Evolutionary conservation across 2,113 vertebrate genomes (phyloP).

Genomic region (Alethe diademata): DNA sequence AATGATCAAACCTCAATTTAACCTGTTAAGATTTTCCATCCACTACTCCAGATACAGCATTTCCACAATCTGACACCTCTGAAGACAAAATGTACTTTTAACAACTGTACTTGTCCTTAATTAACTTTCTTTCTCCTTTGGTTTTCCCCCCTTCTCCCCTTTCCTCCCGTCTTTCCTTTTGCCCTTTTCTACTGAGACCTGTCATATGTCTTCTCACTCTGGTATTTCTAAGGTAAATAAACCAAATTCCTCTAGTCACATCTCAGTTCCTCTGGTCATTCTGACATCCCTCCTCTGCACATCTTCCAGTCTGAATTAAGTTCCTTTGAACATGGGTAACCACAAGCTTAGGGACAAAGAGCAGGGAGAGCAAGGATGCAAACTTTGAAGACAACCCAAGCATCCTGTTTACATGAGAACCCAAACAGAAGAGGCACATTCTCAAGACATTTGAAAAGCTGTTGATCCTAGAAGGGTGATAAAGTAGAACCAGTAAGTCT

Average conservation of each 20-base stretch:
- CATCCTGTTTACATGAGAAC: not conserved
- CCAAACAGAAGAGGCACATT: not conserved
- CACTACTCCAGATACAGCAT: not conserved
- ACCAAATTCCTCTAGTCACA: not conserved
- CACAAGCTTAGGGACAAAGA: not conserved
- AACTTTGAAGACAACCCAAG: not conserved
- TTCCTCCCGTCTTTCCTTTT: not conserved
- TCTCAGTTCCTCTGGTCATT: not conserved
- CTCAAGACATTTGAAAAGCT: not conserved
- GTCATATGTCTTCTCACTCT: not conserved
- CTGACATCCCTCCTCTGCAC: not conserved
- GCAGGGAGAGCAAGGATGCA: not conserved
- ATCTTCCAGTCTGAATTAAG: not conserved
- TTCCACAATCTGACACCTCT: not conserved
- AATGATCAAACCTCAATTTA: not conserved
- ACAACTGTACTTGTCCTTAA: not conserved
- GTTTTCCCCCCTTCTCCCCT: not conserved
- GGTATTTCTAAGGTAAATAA: conserved; percentile 1
- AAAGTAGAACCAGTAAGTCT: not conserved
- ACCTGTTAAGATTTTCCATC: not conserved
- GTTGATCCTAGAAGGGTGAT: not conserved
- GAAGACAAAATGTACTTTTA: not conserved
- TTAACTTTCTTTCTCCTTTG: not conserved
- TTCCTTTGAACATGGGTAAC: not conserved
- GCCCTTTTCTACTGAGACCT: not conserved